phyloP scores from a whole-genome alignment of 2,888 invertebrate species.

The Cremastinae sp. region DNA sequence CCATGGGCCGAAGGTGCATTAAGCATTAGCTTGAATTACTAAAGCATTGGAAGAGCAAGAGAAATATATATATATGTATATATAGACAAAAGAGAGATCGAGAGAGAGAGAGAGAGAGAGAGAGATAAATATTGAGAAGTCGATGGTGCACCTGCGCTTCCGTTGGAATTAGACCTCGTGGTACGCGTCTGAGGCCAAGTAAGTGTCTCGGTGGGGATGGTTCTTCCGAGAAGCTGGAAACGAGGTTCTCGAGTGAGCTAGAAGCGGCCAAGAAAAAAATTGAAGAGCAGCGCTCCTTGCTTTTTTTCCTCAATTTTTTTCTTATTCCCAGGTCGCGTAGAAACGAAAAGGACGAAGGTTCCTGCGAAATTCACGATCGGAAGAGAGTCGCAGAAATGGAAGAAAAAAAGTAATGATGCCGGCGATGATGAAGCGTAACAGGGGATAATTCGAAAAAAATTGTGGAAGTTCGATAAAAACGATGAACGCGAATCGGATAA shows the following conservation, averaged over 20 bases:
- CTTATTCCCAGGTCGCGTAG: too few relatives aligned
- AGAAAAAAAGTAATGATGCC: too few relatives aligned
- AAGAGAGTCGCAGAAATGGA: too few relatives aligned
- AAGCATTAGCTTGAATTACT: slow-evolving; percentile 10
- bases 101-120: neutral
- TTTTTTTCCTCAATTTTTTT: too few relatives aligned
- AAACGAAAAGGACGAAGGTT: neutral
- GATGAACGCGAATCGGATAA: too few relatives aligned
- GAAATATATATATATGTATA: neutral
- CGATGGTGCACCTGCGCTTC: slow-evolving; percentile 32
- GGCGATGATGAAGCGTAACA: too few relatives aligned
- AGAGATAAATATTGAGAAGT: neutral
- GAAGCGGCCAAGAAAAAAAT: slow-evolving; percentile 13
- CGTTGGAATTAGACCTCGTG: slow-evolving; percentile 42
- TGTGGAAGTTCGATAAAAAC: neutral
- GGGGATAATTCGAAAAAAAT: neutral
- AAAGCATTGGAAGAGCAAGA: slow-evolving; percentile 3
- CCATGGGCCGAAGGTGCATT: slow-evolving; percentile 23
- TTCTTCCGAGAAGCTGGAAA: slow-evolving; percentile 11
- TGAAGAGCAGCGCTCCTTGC: neutral
- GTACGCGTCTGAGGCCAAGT: slow-evolving; percentile 4
- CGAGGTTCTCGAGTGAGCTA: slow-evolving; percentile 16
- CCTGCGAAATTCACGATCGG: too few relatives aligned
- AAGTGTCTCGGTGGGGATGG: slow-evolving; percentile 8
- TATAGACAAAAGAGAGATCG: too few relatives aligned